These are phyloP conservation scores for Ctenosaura bakeri DNA, from an alignment of 2,797 vertebrate species.

Conservation along the genomic window DNA sequence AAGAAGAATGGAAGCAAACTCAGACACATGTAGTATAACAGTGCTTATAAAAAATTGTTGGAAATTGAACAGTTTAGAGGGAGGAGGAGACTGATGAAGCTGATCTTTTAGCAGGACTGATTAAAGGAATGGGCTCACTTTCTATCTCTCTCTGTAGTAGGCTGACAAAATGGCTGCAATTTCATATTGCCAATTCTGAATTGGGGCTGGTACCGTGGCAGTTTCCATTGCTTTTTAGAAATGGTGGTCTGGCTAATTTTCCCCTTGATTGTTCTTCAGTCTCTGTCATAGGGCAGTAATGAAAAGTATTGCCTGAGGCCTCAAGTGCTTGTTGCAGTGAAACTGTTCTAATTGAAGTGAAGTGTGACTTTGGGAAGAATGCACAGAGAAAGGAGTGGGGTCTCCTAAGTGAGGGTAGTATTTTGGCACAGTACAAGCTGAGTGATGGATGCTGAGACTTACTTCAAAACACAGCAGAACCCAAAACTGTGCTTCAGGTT, in stretches of 20 bases:
- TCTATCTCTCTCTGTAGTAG: background rate
- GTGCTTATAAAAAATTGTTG: background rate
- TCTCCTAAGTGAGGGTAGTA: background rate
- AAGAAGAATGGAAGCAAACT: no score
- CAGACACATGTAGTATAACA: background rate
- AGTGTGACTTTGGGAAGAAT: background rate
- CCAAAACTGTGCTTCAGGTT: background rate
- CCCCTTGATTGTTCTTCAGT: background rate
- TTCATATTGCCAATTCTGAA: background rate
- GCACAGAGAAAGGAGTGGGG: background rate
- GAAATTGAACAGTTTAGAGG: background rate
- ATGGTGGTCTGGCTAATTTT: background rate
- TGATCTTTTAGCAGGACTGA: background rate
- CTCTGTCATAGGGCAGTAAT: background rate
- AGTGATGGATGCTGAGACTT: no score
- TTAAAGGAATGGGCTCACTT: background rate
- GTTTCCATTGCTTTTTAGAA: background rate
- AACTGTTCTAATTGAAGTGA: background rate
- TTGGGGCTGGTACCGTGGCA: background rate
- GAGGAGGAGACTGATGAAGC: background rate
- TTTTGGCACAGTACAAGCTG: background rate
- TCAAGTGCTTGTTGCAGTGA: conserved; percentile 9
- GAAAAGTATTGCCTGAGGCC: conserved; percentile 29
- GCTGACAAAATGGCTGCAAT: background rate
- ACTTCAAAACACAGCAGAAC: background rate